Evolutionary conservation across 2,113 vertebrate genomes (phyloP).

Genomic region (Entomyzon cyanotis): DNA sequence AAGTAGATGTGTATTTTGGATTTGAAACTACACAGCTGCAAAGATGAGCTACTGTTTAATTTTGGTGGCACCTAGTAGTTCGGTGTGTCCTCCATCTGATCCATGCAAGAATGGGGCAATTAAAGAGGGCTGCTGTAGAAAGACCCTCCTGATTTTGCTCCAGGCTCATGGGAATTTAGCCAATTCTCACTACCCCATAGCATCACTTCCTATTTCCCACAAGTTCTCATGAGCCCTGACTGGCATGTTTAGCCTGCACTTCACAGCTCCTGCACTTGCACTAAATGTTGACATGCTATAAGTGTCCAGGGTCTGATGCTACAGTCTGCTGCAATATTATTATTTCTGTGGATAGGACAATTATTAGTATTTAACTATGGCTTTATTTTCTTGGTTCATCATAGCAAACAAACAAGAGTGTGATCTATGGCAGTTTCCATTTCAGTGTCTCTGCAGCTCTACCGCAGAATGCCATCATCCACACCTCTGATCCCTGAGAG

Average conservation of each 20-base stretch:
- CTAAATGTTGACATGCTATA: not conserved
- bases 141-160: not conserved
- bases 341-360: not conserved
- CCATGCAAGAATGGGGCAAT: not conserved
- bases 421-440: conserved; percentile 8
- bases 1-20: not conserved
- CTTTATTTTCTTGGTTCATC: not conserved
- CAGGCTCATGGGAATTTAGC: not conserved
- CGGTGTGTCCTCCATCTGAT: not conserved
- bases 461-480: conserved; percentile 57
- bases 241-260: not conserved
- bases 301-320: not conserved
- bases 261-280: not conserved
- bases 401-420: not conserved
- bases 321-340: not conserved
- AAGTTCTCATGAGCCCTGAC: not conserved
- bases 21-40: not conserved
- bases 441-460: not conserved
- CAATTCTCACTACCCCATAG: not conserved
- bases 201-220: not conserved
- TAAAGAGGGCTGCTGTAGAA: not conserved
- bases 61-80: not conserved
- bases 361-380: not conserved
- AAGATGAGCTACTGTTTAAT: not conserved
- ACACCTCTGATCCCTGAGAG: conserved; percentile 63